Base-by-base conservation (phyloP, 2,797 vertebrate species). In the Geotrypetes seraphini region DNA sequence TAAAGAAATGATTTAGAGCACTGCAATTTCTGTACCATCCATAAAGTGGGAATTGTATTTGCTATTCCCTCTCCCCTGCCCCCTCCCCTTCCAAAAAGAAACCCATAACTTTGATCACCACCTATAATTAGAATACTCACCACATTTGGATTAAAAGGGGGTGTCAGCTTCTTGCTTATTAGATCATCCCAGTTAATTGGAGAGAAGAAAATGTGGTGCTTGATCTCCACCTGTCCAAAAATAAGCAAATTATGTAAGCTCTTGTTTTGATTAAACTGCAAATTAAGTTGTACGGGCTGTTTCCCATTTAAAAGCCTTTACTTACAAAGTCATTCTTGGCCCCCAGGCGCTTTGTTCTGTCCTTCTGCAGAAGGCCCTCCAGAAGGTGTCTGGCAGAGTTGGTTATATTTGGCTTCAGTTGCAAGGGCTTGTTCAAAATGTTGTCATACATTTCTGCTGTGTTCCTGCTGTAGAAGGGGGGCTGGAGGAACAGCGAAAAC, bases 361-460 rank as follows among this genome's bases (percentile, higher is more conserved):
- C 96, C 54, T 99, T 99, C 65, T 97, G 92, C 53, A 99, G 68
- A 24, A 99, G 84, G 5, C 92, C 91, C 60, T 98, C 94, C 50
- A 99, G 84, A 39, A 98, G 81, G 50, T 97, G 85, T 31, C 90
- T 76, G 11, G 93, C 95, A 0, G 96, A 85, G 16, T 99, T 99
- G 19, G 95, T 96, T 31, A 98, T 98, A 76, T 99, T 99, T 71
- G 96, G 93, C 67, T 98, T 99, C 26, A 99, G 71, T 70, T 95
- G 93, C 50, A 99, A 84, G 1, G 95, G 94, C 41, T 98, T 97
- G 81, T 97, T 97, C 67, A 99, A 75, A 73, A 99, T 99, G 71
- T 97, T 99, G 71, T 99, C 93, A 0, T 99, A 99, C 96, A 99
- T 99, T 77, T 98, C 96, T 1, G 96, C 96, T 0, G 95, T 99